These are phyloP conservation scores for Pipa parva DNA, from an alignment of 2,113 vertebrate genomes.

Conservation along the genomic window DNA sequence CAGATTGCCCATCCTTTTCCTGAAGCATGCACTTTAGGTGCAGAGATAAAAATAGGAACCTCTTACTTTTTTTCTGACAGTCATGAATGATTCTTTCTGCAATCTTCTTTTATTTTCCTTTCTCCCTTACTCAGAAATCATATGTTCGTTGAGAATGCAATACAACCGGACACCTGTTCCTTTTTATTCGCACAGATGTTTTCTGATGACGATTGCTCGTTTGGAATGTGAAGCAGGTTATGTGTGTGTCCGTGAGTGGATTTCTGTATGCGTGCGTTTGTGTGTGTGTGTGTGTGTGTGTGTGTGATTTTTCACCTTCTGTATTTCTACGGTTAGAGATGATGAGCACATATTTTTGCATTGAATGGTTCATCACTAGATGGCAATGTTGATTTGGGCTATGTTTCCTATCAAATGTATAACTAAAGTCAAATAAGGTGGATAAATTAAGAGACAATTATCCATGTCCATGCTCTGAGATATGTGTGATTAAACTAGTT, in stretches of 20 bases:
- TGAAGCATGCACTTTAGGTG: too few relatives aligned
- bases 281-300: background rate
- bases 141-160: slow-evolving; percentile 18
- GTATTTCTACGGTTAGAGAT: background rate
- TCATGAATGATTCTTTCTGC: background rate
- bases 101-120: slow-evolving; percentile 13
- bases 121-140: slow-evolving; percentile 5
- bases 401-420: slow-evolving; percentile 40
- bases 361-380: slow-evolving; percentile 59
- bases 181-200: slow-evolving; percentile 40
- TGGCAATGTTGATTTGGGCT: slow-evolving; percentile 66
- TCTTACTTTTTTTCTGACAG: background rate
- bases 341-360: background rate
- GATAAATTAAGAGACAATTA: slow-evolving; percentile 68
- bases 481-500: slow-evolving; percentile 57
- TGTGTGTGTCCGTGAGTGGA: slow-evolving; percentile 1
- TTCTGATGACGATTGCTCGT: slow-evolving; percentile 18
- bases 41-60: too few relatives aligned
- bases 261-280: too few relatives aligned
- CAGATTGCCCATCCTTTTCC: too few relatives aligned
- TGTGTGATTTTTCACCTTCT: slow-evolving; percentile 3
- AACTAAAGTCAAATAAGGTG: slow-evolving; percentile 56
- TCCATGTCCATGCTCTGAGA: slow-evolving; percentile 51
- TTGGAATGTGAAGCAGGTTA: slow-evolving; percentile 29
- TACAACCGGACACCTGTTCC: slow-evolving; percentile 30